A percentile compares a stretch with the other conserved stretches of the same genome.
Conservation (phyloP, 2,113 vertebrate genomes). For the Gopherus flavomarginatus region DNA sequence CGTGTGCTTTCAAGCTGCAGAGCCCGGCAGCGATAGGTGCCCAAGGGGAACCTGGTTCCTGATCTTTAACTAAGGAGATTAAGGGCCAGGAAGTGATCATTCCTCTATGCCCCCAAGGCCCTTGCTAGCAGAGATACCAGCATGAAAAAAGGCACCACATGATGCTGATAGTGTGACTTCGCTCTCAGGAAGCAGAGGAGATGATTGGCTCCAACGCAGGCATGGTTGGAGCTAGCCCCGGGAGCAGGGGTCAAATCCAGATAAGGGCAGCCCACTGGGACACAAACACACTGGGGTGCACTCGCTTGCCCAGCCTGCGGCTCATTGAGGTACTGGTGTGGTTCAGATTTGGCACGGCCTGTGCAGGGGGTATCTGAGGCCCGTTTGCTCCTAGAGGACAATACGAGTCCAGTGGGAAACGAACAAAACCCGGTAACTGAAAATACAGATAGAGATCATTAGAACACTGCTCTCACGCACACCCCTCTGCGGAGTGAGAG, state of each 20-base stretch:
- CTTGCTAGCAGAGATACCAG: neutral
- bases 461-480: rapidly evolving
- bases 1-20: neutral
- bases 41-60: neutral
- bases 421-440: rapidly evolving
- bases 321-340: neutral
- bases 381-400: neutral
- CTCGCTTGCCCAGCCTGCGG: neutral
- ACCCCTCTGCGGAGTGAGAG: rapidly evolving
- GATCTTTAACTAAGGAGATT: neutral
- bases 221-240: neutral
- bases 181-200: neutral
- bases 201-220: neutral
- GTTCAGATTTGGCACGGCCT: neutral
- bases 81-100: neutral
- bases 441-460: neutral
- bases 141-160: rapidly evolving
- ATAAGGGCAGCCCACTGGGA: neutral
- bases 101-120: neutral
- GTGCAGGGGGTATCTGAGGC: neutral
- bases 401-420: neutral
- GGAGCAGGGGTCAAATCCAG: neutral
- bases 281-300: neutral
- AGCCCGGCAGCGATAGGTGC: neutral
- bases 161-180: neutral